Evolutionary conservation across 2,797 vertebrate species (phyloP), one percentile per base, ranked within the genome.

Genomic region (Xiphorhynchus erythropygius): DNA sequence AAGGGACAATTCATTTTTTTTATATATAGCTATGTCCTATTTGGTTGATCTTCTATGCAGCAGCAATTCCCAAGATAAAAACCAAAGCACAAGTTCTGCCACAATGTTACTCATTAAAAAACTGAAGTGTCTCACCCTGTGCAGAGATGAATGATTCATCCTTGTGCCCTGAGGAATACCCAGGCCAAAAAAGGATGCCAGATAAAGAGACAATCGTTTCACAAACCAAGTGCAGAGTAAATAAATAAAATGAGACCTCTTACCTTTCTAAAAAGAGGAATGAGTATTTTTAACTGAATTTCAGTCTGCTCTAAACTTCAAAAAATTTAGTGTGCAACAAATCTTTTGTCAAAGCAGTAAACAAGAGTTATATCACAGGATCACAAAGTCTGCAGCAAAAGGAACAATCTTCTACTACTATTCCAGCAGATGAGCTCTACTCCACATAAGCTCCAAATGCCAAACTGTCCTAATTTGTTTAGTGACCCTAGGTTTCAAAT

Each of bases 131-230:
- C 60, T 92, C 56, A 27, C 52, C 60, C 32, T 7, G 21, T 71
- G 47, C 52, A 91, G 53, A 76, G 50, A 93, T 39, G 46, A 84
- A 90, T 92, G 81, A 96, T 83, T 95, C 95, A 88, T 73, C 16
- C 0, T 1, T 57, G 55, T 63, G 41, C 65, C 84, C 55, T 53
- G 55, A 83, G 35, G 46, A 96, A 94, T 49, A 77, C 7, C 37
- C 68, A 84, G 60, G 84, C 44, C 88, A 93, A 93, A 91, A 3
- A 3, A 95, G 18, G n/a, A 94, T 56, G 44, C 37, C 49, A 89
- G 44, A 87, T 60, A 83, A 57, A 75, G 28, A 81, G 53, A 86
- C 69, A 84, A 81, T 12, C 18, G n/a, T 27, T 75, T 42, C n/a
- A 42, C 63, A 81, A 83, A 87, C 8, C 35, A 83, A 89, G 18